Base-by-base conservation (phyloP, 23 tunicate species). In the Trididemnum miniatum region DNA sequence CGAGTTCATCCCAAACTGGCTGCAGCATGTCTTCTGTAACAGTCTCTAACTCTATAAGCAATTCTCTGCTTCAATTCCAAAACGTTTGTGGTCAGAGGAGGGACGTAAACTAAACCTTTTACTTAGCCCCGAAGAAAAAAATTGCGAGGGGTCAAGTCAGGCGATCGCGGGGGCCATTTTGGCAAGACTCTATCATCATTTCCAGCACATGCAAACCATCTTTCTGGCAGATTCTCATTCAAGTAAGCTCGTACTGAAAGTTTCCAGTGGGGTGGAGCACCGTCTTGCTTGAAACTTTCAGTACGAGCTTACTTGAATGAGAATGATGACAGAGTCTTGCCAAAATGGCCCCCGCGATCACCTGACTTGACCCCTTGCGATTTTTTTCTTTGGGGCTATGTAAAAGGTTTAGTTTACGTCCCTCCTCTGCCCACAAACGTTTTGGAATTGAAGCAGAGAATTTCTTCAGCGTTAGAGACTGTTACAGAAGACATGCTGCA, bases 21-120 rank as follows among this genome's bases (percentile, higher is more conserved):
- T 73, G 79, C 79, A 73, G 59, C 79, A 38, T 73, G 59, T 37
- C 79, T 39, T 73, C 30, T 22, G 79, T 73, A 73, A 73, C 79
- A 37, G 25, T 73, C 79, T 73, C 79, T n/a, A 62, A 24, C n/a
- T 62, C 25, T 24, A 24, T 22, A 20, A 62, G 67, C n/a, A 26
- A 62, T 62, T 62, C 23, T 62, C 20, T 38, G 67, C 29, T 62
- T 62, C 28, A 62, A 24, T 24, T 62, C 26, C 28, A 20, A 3
- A 3, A 62, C 26, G 29, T 62, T 62, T 62, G 67, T 3, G n/a
- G 29, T 3, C 26, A 62, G 67, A 24, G 67, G 59, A n/a, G 79
- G 31, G 27, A 73, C 79, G 31, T 73, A 73, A 22, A 73, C 79
- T 26, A 73, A 73, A 26, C 79, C 31, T 24, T 73, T 73, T 59